Conservation (phyloP, 1,140 invertebrate species). For the Polypedilum vanderplanki region DNA sequence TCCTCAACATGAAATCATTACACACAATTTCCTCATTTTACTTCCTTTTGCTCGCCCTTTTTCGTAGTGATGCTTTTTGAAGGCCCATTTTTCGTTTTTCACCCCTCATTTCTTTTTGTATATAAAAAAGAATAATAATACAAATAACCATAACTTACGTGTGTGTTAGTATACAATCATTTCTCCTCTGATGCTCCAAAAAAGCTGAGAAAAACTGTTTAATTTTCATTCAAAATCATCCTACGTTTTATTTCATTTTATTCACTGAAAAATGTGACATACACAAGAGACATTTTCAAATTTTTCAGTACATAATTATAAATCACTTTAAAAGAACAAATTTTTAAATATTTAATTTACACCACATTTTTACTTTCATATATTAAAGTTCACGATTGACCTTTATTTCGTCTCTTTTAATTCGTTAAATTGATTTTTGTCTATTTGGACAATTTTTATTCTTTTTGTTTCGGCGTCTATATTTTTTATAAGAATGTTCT, state of each 20-base stretch:
- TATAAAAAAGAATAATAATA: neutral
- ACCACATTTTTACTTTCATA: neutral
- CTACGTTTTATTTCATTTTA: neutral
- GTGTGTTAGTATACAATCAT: neutral
- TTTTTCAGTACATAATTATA: neutral
- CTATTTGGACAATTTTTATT: neutral
- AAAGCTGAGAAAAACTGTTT: neutral
- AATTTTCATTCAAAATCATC: neutral
- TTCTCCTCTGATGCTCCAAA: neutral
- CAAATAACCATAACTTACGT: slow-evolving; percentile 14
- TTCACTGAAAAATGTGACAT: neutral
- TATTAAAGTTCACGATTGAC: neutral
- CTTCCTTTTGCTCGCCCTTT: neutral
- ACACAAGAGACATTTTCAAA: neutral
- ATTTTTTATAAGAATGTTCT: neutral
- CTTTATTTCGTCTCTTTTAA: neutral
- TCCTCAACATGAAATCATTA: slow-evolving; percentile 25
- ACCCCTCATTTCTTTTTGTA: neutral
- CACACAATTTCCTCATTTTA: slow-evolving; percentile 16
- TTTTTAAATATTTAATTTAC: neutral
- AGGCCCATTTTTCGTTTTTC: slow-evolving; percentile 17
- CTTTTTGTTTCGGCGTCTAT: neutral
- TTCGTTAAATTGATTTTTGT: neutral
- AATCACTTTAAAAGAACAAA: neutral
- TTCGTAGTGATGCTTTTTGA: neutral